These are phyloP conservation scores for Calephelis virginiensis DNA, from an alignment of 1,140 invertebrate genomes.

Conservation along the genomic window DNA sequence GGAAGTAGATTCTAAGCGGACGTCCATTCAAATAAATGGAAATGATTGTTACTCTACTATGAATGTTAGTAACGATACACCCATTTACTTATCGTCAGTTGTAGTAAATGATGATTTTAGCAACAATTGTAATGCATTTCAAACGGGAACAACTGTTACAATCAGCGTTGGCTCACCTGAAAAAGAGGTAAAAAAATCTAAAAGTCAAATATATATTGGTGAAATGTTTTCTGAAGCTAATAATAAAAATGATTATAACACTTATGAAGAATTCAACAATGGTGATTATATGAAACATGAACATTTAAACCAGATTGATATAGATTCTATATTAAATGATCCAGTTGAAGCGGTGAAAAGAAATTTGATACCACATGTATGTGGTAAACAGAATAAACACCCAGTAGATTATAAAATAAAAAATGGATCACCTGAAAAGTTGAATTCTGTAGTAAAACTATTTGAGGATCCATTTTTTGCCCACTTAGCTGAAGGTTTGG, in stretches of 20 bases:
- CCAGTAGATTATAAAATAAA: not conserved
- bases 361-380: conserved; percentile 85
- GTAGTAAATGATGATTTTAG: conserved; percentile 80
- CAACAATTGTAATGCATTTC: conserved; percentile 61
- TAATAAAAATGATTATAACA: conserved; percentile 54
- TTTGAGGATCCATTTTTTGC: conserved; percentile 81
- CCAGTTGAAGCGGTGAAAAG: conserved; percentile 85
- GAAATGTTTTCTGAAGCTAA: conserved; percentile 51
- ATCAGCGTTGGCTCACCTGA: conserved; percentile 75
- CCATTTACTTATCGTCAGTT: conserved; percentile 83
- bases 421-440: conserved; percentile 45
- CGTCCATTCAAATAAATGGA: conserved; percentile 87
- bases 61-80: conserved; percentile 80
- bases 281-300: conserved; percentile 41
- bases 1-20: conserved; percentile 80
- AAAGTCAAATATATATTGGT: conserved; percentile 76
- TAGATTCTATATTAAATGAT: conserved; percentile 80
- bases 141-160: conserved; percentile 78
- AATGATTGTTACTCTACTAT: conserved; percentile 84
- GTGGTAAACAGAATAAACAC: conserved; percentile 77
- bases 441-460: conserved; percentile 78
- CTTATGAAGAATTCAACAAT: conserved; percentile 66
- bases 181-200: conserved; percentile 61
- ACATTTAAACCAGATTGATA: conserved; percentile 49
- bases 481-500: conserved; percentile 80